A percentile compares a stretch with the other conserved stretches of the same genome.
Conservation (phyloP, 2,888 invertebrate genomes). For the Ptychoptera albimana region DNA sequence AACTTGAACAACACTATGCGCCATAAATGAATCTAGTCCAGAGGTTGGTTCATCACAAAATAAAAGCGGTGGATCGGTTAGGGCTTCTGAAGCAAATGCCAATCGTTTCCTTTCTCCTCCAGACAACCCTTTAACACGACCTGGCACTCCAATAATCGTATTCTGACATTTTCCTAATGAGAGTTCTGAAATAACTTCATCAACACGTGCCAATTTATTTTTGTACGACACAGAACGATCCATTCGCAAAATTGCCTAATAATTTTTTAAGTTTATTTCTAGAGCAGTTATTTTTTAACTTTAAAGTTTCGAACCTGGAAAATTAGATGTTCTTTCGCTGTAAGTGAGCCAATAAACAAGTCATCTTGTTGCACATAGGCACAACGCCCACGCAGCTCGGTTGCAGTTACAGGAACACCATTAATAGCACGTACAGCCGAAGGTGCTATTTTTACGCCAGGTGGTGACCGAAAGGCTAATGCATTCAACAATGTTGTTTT, state of each 20-base stretch:
- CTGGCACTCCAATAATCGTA: slow-evolving; percentile 78
- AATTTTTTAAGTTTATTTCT: no score
- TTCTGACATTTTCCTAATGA: slow-evolving; percentile 79
- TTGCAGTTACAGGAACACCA: slow-evolving; percentile 56
- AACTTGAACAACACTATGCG: slow-evolving; percentile 77
- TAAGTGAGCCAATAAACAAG: slow-evolving; percentile 77
- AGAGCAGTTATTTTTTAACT: no score
- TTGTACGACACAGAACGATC: slow-evolving; percentile 55
- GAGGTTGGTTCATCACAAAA: slow-evolving; percentile 98
- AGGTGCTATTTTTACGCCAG: slow-evolving; percentile 42
- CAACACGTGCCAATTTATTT: slow-evolving; percentile 61
- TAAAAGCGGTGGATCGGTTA: slow-evolving; percentile 88
- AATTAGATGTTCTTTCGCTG: slow-evolving; percentile 74
- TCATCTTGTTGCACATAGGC: slow-evolving; percentile 93
- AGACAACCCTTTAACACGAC: slow-evolving; percentile 78
- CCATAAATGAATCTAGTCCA: slow-evolving; percentile 93
- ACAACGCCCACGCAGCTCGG: slow-evolving; percentile 56
- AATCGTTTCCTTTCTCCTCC: slow-evolving; percentile 93
- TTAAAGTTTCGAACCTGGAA: slow-evolving; percentile 47
- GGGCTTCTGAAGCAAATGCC: slow-evolving; percentile 91
- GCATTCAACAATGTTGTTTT: slow-evolving; percentile 89
- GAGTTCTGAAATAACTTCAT: slow-evolving; percentile 60
- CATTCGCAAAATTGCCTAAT: slow-evolving; percentile 73
- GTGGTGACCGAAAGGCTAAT: slow-evolving; percentile 63
- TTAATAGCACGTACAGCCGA: slow-evolving; percentile 48